Percentiles rank a stretch among this genome's conserved stretches.
These are phyloP conservation scores for Lepilemur septentrionalis DNA, from an alignment of 2,797 vertebrate genomes.

Conservation along the genomic window DNA sequence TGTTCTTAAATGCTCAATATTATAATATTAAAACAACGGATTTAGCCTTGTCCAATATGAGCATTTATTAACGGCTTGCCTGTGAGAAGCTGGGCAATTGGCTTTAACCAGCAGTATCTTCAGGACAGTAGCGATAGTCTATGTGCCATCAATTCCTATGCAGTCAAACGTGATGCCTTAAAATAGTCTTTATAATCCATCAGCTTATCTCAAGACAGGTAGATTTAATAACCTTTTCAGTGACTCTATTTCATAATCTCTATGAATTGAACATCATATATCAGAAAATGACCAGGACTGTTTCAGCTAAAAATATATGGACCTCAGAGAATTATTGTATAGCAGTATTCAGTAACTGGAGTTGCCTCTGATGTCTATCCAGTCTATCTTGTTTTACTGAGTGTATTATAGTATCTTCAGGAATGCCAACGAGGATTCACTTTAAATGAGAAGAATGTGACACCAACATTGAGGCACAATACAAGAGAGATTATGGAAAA, in stretches of 20 bases:
- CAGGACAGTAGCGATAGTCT: neutral
- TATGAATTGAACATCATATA: neutral
- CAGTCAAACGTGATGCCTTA: neutral
- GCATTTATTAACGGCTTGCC: constrained; percentile 63
- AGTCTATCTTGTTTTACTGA: constrained; percentile 33
- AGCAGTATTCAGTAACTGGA: neutral
- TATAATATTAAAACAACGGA: constrained; percentile 65
- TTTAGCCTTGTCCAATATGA: constrained; percentile 70
- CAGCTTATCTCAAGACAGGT: constrained; percentile 34
- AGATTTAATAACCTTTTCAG: constrained; percentile 28
- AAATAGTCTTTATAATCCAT: constrained; percentile 34
- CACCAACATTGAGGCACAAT: neutral
- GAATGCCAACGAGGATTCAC: neutral
- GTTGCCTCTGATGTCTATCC: neutral
- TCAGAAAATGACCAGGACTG: neutral
- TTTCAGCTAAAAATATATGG: neutral
- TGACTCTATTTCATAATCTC: neutral
- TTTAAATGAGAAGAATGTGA: neutral
- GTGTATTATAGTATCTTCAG: neutral
- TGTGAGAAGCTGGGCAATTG: constrained; percentile 61
- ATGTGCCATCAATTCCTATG: neutral
- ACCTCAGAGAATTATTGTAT: neutral
- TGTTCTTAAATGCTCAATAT: constrained; percentile 56
- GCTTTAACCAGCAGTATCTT: constrained; percentile 60
- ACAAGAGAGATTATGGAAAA: neutral